These are phyloP conservation scores for Lerista edwardsae DNA, from an alignment of 2,797 vertebrate genomes.

Conservation along the genomic window DNA sequence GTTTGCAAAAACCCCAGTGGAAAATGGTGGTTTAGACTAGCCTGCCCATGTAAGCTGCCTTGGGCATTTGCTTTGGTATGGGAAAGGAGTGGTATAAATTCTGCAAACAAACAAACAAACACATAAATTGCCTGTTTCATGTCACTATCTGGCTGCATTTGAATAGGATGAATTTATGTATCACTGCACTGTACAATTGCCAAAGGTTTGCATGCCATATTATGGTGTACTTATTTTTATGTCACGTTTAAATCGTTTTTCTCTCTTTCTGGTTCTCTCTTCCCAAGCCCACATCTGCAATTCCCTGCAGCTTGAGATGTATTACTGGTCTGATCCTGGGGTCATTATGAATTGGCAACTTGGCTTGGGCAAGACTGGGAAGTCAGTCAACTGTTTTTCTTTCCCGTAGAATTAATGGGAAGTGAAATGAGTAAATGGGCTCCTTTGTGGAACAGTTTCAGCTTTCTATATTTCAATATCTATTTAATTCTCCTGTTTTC, in stretches of 20 bases:
- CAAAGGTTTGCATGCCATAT: slow-evolving; percentile 32
- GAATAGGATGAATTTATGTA: slow-evolving; percentile 20
- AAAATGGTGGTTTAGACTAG: too few relatives aligned
- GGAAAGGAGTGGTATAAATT: too few relatives aligned
- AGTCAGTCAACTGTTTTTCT: slow-evolving; percentile 56
- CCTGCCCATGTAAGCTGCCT: too few relatives aligned
- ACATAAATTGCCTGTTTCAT: background rate
- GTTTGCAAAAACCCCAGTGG: too few relatives aligned
- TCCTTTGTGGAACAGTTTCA: slow-evolving; percentile 49
- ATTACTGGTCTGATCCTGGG: slow-evolving; percentile 41
- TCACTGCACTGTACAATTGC: background rate
- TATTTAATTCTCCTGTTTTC: slow-evolving; percentile 45
- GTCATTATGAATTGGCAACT: slow-evolving; percentile 11
- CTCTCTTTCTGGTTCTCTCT: slow-evolving; percentile 36
- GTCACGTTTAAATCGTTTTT: slow-evolving; percentile 46
- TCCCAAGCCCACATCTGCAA: slow-evolving; percentile 37
- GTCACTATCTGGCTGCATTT: background rate
- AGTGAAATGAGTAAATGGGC: slow-evolving; percentile 50
- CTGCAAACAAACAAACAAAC: too few relatives aligned
- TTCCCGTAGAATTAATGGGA: slow-evolving; percentile 44
- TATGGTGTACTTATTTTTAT: slow-evolving; percentile 1
- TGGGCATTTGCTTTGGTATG: too few relatives aligned
- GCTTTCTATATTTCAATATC: slow-evolving; percentile 35
- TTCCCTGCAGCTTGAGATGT: slow-evolving; percentile 48
- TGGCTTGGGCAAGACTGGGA: slow-evolving; percentile 34